phyloP scores from a whole-genome alignment of 2,113 vertebrate genomes.

The Lepus timidus region DNA sequence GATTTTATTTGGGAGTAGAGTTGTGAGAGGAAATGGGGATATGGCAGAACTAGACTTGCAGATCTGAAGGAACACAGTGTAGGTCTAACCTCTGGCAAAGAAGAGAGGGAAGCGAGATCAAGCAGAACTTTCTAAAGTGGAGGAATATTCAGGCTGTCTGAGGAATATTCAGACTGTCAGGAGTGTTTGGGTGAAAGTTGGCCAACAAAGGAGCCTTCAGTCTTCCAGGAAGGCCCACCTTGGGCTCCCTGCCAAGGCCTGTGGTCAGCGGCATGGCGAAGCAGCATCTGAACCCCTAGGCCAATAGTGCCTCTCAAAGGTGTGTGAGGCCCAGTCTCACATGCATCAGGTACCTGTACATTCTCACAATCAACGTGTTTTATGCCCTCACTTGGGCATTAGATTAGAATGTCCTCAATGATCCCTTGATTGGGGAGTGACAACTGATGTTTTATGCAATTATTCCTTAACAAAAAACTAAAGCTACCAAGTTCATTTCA shows the following conservation, averaged over 20 bases:
- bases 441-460: neutral
- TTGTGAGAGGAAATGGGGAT: neutral
- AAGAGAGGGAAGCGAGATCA: neutral
- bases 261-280: neutral
- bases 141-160: neutral
- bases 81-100: neutral
- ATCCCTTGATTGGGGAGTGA: neutral
- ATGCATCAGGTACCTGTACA: neutral
- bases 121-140: neutral
- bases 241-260: neutral
- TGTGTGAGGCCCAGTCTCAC: neutral
- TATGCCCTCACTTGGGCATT: neutral
- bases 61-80: neutral
- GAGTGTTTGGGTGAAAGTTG: neutral
- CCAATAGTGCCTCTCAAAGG: accelerated
- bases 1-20: neutral
- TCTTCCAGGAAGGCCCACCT: neutral
- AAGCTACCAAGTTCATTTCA: neutral
- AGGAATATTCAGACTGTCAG: neutral
- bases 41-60: neutral
- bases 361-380: neutral
- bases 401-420: neutral
- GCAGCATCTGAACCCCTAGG: neutral
- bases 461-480: neutral
- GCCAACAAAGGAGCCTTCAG: neutral